Conservation (phyloP, 2,113 vertebrate species). For the Pachypanchax playfairii region DNA sequence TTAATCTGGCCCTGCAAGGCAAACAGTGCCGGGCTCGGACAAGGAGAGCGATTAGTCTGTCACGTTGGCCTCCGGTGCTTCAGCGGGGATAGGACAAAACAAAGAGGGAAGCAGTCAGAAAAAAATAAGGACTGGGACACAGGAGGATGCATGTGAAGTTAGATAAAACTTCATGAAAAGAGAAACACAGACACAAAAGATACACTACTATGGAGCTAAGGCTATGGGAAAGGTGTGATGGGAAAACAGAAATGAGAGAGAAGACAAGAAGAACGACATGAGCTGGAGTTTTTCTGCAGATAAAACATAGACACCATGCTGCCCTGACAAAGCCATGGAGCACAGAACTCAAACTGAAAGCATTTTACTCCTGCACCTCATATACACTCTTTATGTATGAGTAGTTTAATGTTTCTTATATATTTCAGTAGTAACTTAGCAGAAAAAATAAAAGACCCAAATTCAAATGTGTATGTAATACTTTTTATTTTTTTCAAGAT, state of each 20-base stretch:
- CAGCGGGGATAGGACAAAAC: constrained; percentile 29
- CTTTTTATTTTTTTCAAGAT: constrained; percentile 83
- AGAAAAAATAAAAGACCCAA: constrained; percentile 10
- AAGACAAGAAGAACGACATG: neutral
- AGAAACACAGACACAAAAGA: constrained; percentile 1
- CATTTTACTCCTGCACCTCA: no score
- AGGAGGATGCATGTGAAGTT: constrained; percentile 26
- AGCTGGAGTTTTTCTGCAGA: neutral
- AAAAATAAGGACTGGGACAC: constrained; percentile 31
- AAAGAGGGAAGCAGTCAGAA: constrained; percentile 19
- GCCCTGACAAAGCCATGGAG: neutral
- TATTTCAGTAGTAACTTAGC: neutral
- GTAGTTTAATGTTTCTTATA: no score
- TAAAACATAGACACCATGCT: no score
- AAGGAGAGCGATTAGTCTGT: constrained; percentile 67
- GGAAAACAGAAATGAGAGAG: neutral
- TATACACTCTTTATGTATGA: no score
- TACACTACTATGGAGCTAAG: neutral
- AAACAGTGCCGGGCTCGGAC: constrained; percentile 71
- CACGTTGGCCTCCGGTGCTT: constrained; percentile 69
- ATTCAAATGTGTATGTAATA: constrained; percentile 72
- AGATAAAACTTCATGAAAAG: constrained; percentile 21
- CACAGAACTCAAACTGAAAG: no score
- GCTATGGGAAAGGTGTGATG: neutral
- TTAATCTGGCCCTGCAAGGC: constrained; percentile 80